Base-by-base conservation (phyloP, 2,113 vertebrate species). In the Aythya baeri region DNA sequence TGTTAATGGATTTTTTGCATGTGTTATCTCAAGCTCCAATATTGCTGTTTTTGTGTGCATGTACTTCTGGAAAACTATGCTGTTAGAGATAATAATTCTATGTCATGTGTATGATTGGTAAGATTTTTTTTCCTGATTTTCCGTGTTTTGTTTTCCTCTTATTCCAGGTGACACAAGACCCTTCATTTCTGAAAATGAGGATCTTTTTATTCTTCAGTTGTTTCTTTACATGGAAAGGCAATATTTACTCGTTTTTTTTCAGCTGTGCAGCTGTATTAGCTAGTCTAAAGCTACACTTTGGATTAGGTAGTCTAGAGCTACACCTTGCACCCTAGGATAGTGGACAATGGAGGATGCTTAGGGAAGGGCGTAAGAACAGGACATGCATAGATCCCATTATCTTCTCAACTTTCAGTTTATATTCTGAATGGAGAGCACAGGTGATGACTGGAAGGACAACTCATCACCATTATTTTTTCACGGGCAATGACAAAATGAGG, bases 1-100 rank as follows among this genome's bases (percentile, higher is more conserved):
- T 73, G 55, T 71, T 86, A 73, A 84, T 92, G 81, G 83, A 72
- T 92, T 91, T 65, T 93, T 32, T 84, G 58, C 54, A 62, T 91
- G 81, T 82, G 74, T 85, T 89, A 93, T 94, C 91, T 94, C 25
- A 25, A 68, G 50, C 67, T 73, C 59, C 86, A 79, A 59, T 58
- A 72, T 66, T 91, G 77, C n/a, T 85, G 58, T 0, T 62, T 91
- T 89, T 76, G 49, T 87, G 50, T 62, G 83, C 63, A 79, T 58
- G 71, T 50, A 66, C 44, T 76, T 62, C 77, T 83, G 65, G 91
- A 90, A 90, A 93, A 63, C 29, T 44, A 54, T 63, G 17, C 70
- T n/a, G 38, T 83, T 93, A 67, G 41, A 83, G 77, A 43, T 93
- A 82, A 89, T 79, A 85, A 8, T 31, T 89, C 18, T 66, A 32